These are phyloP conservation scores for Papilio polyxenes DNA, from an alignment of 1,140 invertebrate species.

Conservation along the genomic window DNA sequence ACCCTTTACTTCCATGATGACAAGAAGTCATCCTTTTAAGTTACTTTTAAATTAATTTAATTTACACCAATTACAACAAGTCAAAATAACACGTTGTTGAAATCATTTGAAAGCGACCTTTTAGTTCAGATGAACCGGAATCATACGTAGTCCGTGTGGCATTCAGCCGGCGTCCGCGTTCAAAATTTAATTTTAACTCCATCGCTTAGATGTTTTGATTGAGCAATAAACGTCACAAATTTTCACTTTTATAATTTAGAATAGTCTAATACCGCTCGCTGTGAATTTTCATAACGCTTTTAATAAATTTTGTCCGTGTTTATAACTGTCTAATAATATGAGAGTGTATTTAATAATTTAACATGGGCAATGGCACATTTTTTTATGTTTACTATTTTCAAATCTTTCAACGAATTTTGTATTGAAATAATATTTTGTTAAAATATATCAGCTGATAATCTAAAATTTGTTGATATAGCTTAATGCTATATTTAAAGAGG, in stretches of 20 bases:
- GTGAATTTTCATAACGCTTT: not conserved
- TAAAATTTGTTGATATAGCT: no score
- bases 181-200: constrained; percentile 1
- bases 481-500: not conserved
- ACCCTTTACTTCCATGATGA: no score
- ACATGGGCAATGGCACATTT: no score
- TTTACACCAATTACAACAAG: not conserved
- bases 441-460: no score
- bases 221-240: constrained; percentile 23
- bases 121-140: constrained; percentile 14
- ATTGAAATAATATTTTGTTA: not conserved
- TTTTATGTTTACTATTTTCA: no score
- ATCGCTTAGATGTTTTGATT: constrained; percentile 15
- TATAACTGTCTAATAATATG: not conserved
- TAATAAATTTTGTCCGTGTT: not conserved
- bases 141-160: not conserved
- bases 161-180: not conserved
- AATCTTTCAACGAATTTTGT: not conserved
- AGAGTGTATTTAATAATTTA: not conserved
- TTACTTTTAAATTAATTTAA: no score
- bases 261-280: constrained; percentile 8
- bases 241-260: constrained; percentile 25
- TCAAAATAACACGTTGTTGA: not conserved
- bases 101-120: not conserved
- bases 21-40: no score